Evolutionary conservation across 2,797 vertebrate genomes (phyloP).

Genomic region (Yasuhikotakia modesta): DNA sequence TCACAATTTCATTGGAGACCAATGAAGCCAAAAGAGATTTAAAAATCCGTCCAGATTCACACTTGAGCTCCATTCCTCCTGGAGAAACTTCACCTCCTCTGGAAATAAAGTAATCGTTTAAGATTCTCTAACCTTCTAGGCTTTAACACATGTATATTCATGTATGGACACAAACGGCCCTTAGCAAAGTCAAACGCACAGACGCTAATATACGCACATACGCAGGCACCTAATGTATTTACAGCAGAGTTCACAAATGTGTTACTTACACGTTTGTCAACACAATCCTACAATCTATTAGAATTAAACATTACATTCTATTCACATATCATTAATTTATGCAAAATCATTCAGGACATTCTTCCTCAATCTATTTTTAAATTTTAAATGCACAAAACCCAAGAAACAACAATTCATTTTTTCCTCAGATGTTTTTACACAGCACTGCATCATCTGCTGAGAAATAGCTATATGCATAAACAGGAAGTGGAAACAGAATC

Average conservation of each 20-base stretch:
- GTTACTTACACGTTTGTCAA: background rate
- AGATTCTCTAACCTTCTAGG: background rate
- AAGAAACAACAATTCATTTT: background rate
- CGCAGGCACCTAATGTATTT: background rate
- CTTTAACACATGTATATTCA: background rate
- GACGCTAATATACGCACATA: background rate
- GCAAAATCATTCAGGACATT: no score
- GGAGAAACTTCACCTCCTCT: background rate
- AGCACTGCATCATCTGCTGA: background rate
- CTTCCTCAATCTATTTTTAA: no score
- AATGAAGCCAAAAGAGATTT: conserved; percentile 77
- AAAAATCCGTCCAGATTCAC: conserved; percentile 31
- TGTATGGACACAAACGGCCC: background rate
- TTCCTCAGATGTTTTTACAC: background rate
- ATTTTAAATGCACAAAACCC: background rate
- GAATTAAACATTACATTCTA: no score
- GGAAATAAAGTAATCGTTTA: background rate
- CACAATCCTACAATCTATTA: background rate
- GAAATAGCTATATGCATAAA: conserved; percentile 7
- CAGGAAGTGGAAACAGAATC: conserved; percentile 17
- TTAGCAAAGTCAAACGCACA: background rate
- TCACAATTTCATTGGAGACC: conserved; percentile 88
- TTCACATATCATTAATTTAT: no score
- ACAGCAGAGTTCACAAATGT: no score
- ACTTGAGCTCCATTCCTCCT: conserved; percentile 1